These are phyloP conservation scores for Macrophya annulata DNA, from an alignment of 2,888 invertebrate species.

Conservation along the genomic window DNA sequence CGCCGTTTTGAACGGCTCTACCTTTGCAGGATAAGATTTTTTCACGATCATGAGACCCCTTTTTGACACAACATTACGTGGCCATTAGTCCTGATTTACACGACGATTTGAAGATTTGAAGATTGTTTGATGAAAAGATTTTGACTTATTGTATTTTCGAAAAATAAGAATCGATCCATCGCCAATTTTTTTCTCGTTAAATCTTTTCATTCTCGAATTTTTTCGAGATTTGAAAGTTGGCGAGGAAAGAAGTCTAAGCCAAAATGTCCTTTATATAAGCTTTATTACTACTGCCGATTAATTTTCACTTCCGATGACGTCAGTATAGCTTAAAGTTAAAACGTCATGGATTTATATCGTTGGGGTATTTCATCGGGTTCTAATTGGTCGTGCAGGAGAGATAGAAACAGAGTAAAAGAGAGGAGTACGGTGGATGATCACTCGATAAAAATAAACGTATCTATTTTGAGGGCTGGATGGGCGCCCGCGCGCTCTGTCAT, in stretches of 20 bases:
- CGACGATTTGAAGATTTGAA: too few relatives aligned
- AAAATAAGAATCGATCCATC: background rate
- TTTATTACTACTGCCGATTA: background rate
- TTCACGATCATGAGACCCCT: background rate
- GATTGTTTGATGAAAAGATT: background rate
- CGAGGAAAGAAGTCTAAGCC: background rate
- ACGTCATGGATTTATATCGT: constrained; percentile 46
- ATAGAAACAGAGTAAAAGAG: constrained; percentile 71
- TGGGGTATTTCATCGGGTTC: constrained; percentile 41
- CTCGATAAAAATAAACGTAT: constrained; percentile 77
- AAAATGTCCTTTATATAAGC: background rate
- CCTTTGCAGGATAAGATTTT: background rate
- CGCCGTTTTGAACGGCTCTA: background rate
- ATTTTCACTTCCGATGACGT: constrained; percentile 41
- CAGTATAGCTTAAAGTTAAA: background rate
- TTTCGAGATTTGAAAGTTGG: background rate
- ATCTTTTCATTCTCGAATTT: background rate
- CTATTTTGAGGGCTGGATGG: constrained; percentile 77
- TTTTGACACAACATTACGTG: background rate
- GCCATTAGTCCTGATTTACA: background rate
- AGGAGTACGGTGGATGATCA: constrained; percentile 74
- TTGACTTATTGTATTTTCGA: background rate
- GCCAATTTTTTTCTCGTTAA: background rate
- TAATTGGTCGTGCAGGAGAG: constrained; percentile 60
- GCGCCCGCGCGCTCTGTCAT: constrained; percentile 74